A percentile compares a stretch with the other conserved stretches of the same genome.
Evolutionary conservation across 2,888 invertebrate genomes (phyloP).

Genomic region (Cryptocephalus moraei): DNA sequence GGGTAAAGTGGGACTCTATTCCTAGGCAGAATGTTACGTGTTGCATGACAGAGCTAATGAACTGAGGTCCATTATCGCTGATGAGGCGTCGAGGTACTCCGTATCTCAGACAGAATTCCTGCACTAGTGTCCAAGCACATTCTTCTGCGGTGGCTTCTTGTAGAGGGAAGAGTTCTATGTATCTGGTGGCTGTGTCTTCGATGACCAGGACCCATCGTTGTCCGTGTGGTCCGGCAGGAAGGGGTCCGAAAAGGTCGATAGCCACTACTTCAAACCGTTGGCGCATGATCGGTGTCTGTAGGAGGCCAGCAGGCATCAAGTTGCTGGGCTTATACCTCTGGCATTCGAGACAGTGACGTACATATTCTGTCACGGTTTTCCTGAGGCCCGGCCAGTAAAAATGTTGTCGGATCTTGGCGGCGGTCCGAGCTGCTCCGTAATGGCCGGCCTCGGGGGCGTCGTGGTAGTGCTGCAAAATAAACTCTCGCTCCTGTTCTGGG

Average conservation of each 20-base stretch:
- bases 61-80: conserved; percentile 26
- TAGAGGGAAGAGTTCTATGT: conserved; percentile 18
- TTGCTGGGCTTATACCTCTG: neutral
- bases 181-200: conserved; percentile 16
- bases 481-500: neutral
- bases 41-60: conserved; percentile 22
- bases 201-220: too few relatives aligned
- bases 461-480: neutral
- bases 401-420: neutral
- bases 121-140: conserved; percentile 11
- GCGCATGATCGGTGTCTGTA: neutral
- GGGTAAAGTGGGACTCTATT: conserved; percentile 6
- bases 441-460: neutral
- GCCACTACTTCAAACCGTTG: neutral
- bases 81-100: conserved; percentile 23
- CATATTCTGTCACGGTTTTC: too few relatives aligned
- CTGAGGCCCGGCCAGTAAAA: neutral
- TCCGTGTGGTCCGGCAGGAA: too few relatives aligned
- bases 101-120: conserved; percentile 19
- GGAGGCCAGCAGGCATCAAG: neutral
- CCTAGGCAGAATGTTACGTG: conserved; percentile 13
- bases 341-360: neutral
- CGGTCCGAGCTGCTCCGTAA: too few relatives aligned
- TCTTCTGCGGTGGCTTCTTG: conserved; percentile 10
- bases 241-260: neutral